Base-by-base conservation (phyloP, 2,888 invertebrate genomes). In the Tenthredo distinguenda region DNA sequence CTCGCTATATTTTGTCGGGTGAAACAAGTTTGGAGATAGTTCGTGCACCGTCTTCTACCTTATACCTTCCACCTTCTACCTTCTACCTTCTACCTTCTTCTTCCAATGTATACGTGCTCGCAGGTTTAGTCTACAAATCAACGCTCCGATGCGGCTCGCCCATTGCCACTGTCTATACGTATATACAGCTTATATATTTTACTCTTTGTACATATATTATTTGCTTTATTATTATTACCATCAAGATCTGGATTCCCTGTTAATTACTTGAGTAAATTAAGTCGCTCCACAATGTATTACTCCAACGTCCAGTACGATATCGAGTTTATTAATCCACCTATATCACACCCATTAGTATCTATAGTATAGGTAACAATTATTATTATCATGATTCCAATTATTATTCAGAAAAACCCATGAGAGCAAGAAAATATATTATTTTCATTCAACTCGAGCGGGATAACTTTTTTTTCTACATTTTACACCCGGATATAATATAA, bases 1-100 rank as follows among this genome's bases (percentile, higher is more conserved):
- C 81, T 62, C 34, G 50, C 77, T 81, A 58, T 62, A 81, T 81
- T 81, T 81, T 81, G 65, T 83, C 83, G 83, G 83, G 68, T 83
- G 83, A 68, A 83, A 83, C 83, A 83, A 83, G 83, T 83, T 83
- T 83, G 83, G 83, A 83, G 83, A 65, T 83, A 71, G 68, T 83
- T 31, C 83, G 68, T 71, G 68, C 71, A 68, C 47, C n/a, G 68
- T 40, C 40, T 40, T 37, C 50, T 79, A 77, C 76, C 50, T 26
- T 31, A 15, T 77, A 50, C 31, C 18, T 50, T 31, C 76, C 34
- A 10, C 7, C 68, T 21, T 40, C 21, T 72, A 21, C 74, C 40
- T 21, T n/a, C 10, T 43, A 15, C 21, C 21, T 15, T 43, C 9
- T 12, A 47, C 15, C 18, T 7, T 34, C 31, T 47, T n/a, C 50